Conservation (phyloP, 2,113 vertebrate genomes). For the Heptranchias perlo region DNA sequence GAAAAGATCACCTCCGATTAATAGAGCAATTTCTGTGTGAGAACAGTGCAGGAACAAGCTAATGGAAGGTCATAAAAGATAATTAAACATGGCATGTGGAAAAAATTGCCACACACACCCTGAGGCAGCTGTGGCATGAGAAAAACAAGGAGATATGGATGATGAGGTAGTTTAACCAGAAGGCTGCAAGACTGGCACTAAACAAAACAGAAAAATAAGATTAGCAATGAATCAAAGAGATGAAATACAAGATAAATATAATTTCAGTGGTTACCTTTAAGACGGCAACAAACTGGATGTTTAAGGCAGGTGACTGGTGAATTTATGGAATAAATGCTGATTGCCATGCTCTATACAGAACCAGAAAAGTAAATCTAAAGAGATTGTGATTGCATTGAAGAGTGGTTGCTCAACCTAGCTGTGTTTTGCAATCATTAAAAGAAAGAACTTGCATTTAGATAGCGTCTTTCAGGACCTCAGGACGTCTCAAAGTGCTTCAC, state of each 20-base stretch:
- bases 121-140: not conserved
- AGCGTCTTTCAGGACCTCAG: not conserved
- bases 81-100: constrained; percentile 26
- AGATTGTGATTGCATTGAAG: not conserved
- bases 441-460: not conserved
- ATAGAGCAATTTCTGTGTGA: not conserved
- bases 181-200: not conserved
- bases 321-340: not conserved
- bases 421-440: not conserved
- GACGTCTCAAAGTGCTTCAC: not conserved
- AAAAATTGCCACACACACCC: constrained; percentile 2
- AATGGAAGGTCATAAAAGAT: not conserved
- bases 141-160: not conserved
- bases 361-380: not conserved
- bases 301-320: not conserved
- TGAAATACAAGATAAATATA: not conserved
- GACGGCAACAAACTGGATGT: not conserved
- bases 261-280: not conserved
- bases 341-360: not conserved
- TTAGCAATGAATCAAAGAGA: not conserved
- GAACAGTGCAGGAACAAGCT: not conserved
- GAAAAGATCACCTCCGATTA: constrained; percentile 16
- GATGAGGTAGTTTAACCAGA: not conserved
- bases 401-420: not conserved
- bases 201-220: not conserved